Conservation (phyloP, 2,888 invertebrate genomes). For the Epinotia brunnichana region DNA sequence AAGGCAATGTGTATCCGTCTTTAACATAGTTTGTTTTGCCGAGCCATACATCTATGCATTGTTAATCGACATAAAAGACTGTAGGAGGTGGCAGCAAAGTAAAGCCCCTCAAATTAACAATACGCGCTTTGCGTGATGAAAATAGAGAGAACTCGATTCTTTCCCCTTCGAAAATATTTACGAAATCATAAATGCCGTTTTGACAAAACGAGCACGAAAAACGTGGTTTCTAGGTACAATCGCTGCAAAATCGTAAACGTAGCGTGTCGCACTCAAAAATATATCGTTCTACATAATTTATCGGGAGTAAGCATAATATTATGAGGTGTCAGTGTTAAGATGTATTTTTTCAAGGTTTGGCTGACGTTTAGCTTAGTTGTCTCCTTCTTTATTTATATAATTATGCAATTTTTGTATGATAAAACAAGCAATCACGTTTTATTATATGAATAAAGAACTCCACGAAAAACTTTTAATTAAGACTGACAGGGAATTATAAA, state of each 20-base stretch:
- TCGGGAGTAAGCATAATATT: no score
- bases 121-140: not conserved
- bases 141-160: slow-evolving; percentile 11
- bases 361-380: no score
- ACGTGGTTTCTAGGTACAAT: no score
- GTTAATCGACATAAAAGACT: slow-evolving; percentile 19
- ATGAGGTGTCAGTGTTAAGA: no score
- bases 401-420: not conserved
- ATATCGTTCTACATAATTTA: no score
- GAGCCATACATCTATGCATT: slow-evolving; percentile 14
- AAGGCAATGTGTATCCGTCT: not conserved
- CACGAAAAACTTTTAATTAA: slow-evolving; percentile 39
- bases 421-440: slow-evolving; percentile 3
- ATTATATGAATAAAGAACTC: slow-evolving; percentile 23
- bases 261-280: no score
- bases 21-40: not conserved
- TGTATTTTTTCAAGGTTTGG: no score
- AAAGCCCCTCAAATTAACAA: slow-evolving; percentile 12
- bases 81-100: not conserved
- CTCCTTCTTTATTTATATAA: no score
- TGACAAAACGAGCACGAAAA: not conserved
- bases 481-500: slow-evolving; percentile 38
- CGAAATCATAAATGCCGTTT: not conserved
- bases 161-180: slow-evolving; percentile 10
- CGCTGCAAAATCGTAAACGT: no score